These are phyloP conservation scores for Philereme transversata DNA, from an alignment of 2,888 invertebrate genomes.

Conservation along the genomic window DNA sequence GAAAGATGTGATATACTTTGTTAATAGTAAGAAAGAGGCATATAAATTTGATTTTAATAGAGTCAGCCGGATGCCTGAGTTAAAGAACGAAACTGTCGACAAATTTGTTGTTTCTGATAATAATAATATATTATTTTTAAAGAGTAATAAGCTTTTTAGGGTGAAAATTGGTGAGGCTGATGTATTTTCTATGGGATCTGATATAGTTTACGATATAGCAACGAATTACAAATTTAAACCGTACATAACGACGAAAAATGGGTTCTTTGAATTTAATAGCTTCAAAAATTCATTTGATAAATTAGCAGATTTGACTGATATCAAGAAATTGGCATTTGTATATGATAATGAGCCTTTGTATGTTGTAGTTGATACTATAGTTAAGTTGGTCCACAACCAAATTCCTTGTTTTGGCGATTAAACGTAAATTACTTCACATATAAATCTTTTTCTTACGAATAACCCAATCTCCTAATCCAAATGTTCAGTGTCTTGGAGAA, in stretches of 20 bases:
- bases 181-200: conserved; percentile 57
- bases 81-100: conserved; percentile 53
- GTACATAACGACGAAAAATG: conserved; percentile 48
- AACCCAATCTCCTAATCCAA: no score
- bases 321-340: conserved; percentile 60
- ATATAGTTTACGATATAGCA: conserved; percentile 48
- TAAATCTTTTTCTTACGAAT: no score
- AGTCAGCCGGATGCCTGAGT: conserved; percentile 49
- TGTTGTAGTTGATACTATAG: conserved; percentile 22
- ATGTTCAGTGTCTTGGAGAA: no score
- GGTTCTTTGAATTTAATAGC: neutral
- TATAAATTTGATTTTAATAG: conserved; percentile 60
- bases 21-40: conserved; percentile 54
- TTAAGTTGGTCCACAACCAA: neutral
- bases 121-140: conserved; percentile 60
- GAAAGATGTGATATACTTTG: conserved; percentile 60
- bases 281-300: neutral
- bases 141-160: conserved; percentile 53
- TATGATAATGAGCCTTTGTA: conserved; percentile 62
- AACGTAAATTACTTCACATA: no score
- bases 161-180: conserved; percentile 58
- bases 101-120: conserved; percentile 61
- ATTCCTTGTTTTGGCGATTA: conserved; percentile 1
- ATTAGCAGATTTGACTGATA: neutral
- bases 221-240: conserved; percentile 56